Evolutionary conservation across 2,888 invertebrate genomes (phyloP).

Genomic region (Deilephila porcellus): DNA sequence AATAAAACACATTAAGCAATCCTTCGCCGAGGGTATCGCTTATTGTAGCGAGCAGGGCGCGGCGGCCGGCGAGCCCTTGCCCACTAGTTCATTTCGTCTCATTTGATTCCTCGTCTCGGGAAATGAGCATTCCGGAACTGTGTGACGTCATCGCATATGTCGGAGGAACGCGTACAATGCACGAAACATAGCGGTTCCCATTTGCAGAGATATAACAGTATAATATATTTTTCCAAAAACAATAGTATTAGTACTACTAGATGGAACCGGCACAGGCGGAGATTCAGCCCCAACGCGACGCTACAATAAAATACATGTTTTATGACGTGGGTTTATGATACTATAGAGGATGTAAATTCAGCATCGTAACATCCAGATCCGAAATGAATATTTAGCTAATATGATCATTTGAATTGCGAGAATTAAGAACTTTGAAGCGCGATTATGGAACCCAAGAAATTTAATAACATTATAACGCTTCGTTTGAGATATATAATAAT

Average conservation of each 20-base stretch:
- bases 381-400: not conserved
- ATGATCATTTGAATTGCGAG: not conserved
- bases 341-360: no score
- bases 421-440: not conserved
- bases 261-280: no score
- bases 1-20: constrained; percentile 38
- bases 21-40: constrained; percentile 29
- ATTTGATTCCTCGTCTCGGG: not conserved
- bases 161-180: not conserved
- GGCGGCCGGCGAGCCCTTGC: not conserved
- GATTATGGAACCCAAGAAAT: no score
- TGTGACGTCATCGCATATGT: not conserved
- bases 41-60: not conserved
- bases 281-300: no score
- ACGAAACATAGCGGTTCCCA: not conserved
- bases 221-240: no score
- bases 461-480: no score
- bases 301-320: no score
- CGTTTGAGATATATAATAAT: no score
- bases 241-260: no score
- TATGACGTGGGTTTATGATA: no score
- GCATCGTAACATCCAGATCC: not conserved
- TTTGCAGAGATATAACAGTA: no score
- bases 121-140: constrained; percentile 3
- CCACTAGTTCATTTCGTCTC: not conserved